Conservation (phyloP, 2,797 vertebrate genomes). For the Megalops cyprinoides region DNA sequence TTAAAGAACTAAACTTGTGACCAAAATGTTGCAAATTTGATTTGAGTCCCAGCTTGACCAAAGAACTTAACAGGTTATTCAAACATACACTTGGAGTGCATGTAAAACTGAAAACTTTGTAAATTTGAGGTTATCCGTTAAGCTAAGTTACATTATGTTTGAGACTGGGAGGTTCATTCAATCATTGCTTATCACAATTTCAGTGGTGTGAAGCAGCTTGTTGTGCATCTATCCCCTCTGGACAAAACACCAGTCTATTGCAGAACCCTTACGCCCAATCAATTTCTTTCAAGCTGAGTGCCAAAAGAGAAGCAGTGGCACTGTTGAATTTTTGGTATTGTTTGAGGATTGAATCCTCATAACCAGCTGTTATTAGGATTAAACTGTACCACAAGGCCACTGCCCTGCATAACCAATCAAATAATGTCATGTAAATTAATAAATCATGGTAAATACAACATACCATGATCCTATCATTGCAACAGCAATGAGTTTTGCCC, state of each 20-base stretch:
- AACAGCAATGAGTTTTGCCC: too few species aligned
- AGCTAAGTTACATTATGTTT: not conserved
- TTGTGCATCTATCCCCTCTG: not conserved
- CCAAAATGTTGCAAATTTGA: not conserved
- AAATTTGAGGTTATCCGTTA: not conserved
- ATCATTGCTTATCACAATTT: not conserved
- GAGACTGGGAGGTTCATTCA: not conserved
- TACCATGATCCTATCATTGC: too few species aligned
- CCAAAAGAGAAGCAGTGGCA: too few species aligned
- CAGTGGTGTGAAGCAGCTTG: not conserved
- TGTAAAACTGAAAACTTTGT: not conserved
- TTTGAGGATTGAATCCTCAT: too few species aligned
- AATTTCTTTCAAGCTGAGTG: too few species aligned
- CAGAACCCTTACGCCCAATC: not conserved
- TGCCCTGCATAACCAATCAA: too few species aligned
- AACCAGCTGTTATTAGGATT: too few species aligned
- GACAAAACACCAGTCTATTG: not conserved
- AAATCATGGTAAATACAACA: too few species aligned
- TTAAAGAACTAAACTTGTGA: not conserved
- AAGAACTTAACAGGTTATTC: not conserved
- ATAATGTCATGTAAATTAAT: too few species aligned
- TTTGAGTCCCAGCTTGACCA: not conserved
- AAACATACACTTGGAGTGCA: not conserved
- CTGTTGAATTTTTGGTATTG: too few species aligned
- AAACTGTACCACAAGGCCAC: too few species aligned